phyloP scores from a whole-genome alignment of 1,140 invertebrate genomes.

The Tenebrio molitor region DNA sequence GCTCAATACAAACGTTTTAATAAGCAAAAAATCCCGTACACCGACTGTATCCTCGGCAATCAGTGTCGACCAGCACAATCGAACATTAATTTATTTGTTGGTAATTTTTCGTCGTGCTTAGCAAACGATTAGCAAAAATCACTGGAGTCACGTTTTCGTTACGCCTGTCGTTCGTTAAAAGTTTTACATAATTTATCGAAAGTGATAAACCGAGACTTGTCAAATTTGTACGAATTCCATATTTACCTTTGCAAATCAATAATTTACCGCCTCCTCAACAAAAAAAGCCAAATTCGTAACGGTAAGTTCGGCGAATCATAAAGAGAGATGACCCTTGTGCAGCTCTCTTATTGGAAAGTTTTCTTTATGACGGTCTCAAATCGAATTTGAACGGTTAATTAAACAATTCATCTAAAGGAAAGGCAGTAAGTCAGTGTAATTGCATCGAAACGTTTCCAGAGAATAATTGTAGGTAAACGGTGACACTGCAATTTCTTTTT shows the following conservation, averaged over 20 bases:
- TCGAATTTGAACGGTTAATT: constrained; percentile 3
- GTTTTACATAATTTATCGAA: constrained; percentile 7
- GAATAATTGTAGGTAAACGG: background rate
- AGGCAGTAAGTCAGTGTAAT: constrained; percentile 5
- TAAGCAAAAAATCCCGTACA: too few relatives aligned
- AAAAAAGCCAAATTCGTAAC: background rate
- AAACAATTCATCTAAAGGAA: background rate
- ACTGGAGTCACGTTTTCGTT: too few relatives aligned
- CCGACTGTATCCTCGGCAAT: too few relatives aligned
- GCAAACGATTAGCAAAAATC: too few relatives aligned
- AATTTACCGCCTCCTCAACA: background rate
- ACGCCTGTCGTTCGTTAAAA: background rate
- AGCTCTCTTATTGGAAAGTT: background rate
- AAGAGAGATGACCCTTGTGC: background rate
- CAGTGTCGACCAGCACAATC: too few relatives aligned
- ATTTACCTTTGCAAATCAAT: background rate
- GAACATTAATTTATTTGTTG: too few relatives aligned
- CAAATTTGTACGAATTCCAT: background rate
- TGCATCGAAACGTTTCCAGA: background rate
- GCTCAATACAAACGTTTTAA: too few relatives aligned
- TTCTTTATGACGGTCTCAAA: background rate
- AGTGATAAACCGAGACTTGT: background rate
- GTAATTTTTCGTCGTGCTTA: too few relatives aligned
- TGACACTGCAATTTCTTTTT: constrained; percentile 4
- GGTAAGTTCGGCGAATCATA: background rate